Evolutionary conservation across 2,113 vertebrate genomes (phyloP), one percentile per base, ranked within the genome.

Genomic region (Delphinus delphis): DNA sequence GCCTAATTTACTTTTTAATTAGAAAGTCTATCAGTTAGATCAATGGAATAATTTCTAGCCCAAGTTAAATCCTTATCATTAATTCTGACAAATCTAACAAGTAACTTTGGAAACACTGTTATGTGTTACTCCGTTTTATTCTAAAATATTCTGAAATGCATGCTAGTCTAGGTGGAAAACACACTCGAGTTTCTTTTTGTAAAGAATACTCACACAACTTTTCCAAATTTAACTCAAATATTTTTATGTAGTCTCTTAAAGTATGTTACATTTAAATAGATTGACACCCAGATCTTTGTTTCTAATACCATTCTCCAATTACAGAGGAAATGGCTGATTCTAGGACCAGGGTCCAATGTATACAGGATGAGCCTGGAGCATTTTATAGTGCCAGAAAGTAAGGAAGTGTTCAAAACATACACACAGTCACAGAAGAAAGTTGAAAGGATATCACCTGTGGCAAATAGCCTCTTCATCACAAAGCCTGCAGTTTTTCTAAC

Each of bases 1-100:
- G 36, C 18, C 44, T 83, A 41, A 93, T 90, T 95, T 95, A 94
- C 0, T 97, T 81, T 83, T 86, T 94, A 77, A 89, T 94, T 93
- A 97, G 71, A 87, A 97, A 96, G 58, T 33, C 83, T 15, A 97
- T 31, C 10, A 94, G 6, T 89, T 65, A 88, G 65, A 74, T n/a
- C 5, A 96, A 92, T 71, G 26, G 12, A 41, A 1, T 90, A 73
- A 95, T 94, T 97, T 95, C 36, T 98, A 96, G 3, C 3, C 25
- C 85, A 84, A 90, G 14, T 91, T 84, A 92, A 96, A 68, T 80
- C 17, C 44, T 63, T 91, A 23, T 4, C 4, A 92, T 44, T 88
- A 86, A 94, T 96, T 97, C 84, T 96, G 23, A 88, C 63, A 79
- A 94, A 74, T 58, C 41, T 20, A 92, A 50, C 67, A 86, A 26